Conservation (phyloP, 2,113 vertebrate genomes). For the Antechinus stuartii region DNA sequence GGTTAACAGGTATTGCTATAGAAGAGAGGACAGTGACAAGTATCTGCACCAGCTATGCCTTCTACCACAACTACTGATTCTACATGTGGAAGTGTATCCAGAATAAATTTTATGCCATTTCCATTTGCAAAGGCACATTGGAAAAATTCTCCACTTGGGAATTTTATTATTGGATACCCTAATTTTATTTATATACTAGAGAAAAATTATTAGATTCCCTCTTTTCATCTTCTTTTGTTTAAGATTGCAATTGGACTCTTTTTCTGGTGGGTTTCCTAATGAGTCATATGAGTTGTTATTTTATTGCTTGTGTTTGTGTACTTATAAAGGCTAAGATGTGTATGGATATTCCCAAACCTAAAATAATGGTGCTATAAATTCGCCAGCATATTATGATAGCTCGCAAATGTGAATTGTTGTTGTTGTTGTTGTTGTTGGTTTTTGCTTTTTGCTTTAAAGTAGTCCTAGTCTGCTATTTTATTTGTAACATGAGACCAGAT, state of each 20-base stretch:
- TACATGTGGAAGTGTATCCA: neutral
- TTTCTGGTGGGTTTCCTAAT: neutral
- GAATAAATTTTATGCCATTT: neutral
- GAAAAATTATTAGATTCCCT: neutral
- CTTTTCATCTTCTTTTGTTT: too few relatives aligned
- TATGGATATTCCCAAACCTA: neutral
- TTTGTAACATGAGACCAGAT: neutral
- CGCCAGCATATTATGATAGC: too few relatives aligned
- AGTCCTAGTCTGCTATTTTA: too few relatives aligned
- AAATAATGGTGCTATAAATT: neutral
- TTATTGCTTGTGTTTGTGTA: neutral
- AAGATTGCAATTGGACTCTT: neutral
- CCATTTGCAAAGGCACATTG: neutral
- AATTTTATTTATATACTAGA: neutral
- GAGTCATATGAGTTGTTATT: neutral
- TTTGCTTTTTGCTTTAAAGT: too few relatives aligned
- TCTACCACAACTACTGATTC: neutral
- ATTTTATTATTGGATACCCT: neutral
- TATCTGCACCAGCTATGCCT: too few relatives aligned
- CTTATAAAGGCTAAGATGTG: neutral
- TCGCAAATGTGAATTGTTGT: too few relatives aligned
- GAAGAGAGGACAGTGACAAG: neutral
- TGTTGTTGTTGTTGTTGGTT: too few relatives aligned
- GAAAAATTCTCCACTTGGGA: neutral
- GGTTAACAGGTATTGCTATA: neutral